Evolutionary conservation across 2,113 vertebrate species (phyloP).

Genomic region (Gallinago paraguaiae): DNA sequence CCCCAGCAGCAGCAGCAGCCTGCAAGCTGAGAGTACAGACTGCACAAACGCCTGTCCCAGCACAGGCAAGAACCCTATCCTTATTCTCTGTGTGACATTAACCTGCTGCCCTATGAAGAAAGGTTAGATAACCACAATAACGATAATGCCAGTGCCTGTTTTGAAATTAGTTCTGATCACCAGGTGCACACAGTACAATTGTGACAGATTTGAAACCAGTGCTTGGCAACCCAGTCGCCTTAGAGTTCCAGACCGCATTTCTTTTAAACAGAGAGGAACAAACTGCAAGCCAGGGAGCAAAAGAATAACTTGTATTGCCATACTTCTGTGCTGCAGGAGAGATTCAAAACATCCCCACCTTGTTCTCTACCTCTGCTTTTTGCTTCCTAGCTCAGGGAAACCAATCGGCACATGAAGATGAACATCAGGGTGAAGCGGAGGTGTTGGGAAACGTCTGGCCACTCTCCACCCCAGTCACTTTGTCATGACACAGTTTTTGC

Average conservation of each 20-base stretch:
- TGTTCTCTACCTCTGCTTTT: not conserved
- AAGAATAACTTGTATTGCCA: not conserved
- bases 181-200: not conserved
- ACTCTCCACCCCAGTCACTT: not conserved
- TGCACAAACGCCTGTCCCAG: not conserved
- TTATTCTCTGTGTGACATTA: not conserved
- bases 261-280: not conserved
- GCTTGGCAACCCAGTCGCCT: not conserved
- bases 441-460: not conserved
- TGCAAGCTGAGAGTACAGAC: not conserved
- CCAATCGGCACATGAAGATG: not conserved
- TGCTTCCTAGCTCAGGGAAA: not conserved
- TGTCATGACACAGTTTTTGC: not conserved
- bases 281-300: not conserved
- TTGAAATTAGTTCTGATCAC: not conserved
- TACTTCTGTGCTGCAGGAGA: no score
- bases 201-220: not conserved
- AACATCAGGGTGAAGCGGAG: not conserved
- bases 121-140: not conserved
- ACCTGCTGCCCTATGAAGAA: not conserved
- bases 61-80: not conserved
- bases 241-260: not conserved
- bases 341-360: no score
- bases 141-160: not conserved
- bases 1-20: not conserved